These are phyloP conservation scores for Pachymerium ferrugineum DNA, from an alignment of 2,888 invertebrate genomes.

Conservation along the genomic window DNA sequence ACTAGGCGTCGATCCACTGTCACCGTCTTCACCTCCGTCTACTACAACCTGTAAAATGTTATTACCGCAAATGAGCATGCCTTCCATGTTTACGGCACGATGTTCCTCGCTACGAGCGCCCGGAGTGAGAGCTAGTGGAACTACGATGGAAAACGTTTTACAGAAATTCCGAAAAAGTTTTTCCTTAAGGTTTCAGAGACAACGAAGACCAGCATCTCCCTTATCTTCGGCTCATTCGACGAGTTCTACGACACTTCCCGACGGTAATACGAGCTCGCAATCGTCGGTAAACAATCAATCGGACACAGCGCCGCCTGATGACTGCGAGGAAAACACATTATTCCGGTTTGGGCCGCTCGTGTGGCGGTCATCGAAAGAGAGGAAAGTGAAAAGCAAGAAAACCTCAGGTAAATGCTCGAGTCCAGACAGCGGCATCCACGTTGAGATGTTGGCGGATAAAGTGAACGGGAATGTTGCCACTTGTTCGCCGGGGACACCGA, in stretches of 20 bases:
- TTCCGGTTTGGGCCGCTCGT: constrained; percentile 60
- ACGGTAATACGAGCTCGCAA: constrained; percentile 31
- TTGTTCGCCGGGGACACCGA: not conserved
- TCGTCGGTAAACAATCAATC: constrained; percentile 28
- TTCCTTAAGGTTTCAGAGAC: constrained; percentile 46
- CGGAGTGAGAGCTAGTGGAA: not conserved
- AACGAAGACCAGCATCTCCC: constrained; percentile 39
- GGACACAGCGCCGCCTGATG: constrained; percentile 33
- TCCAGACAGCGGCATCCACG: constrained; percentile 58
- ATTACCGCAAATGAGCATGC: constrained; percentile 27
- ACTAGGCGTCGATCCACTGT: not conserved
- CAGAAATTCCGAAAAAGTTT: constrained; percentile 67
- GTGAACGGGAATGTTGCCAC: not conserved
- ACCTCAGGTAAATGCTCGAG: constrained; percentile 59
- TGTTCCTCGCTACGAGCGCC: constrained; percentile 35
- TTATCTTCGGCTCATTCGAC: constrained; percentile 23
- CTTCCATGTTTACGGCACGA: constrained; percentile 28
- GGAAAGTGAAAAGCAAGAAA: constrained; percentile 47
- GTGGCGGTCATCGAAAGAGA: constrained; percentile 66
- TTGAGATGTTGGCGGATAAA: not conserved
- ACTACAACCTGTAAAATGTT: not conserved
- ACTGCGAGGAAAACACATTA: constrained; percentile 34
- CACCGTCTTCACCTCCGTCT: not conserved
- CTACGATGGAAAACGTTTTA: constrained; percentile 55
- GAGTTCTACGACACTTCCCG: not conserved